phyloP scores from a whole-genome alignment of 1,140 invertebrate species.

The Agrypnia vestita region DNA sequence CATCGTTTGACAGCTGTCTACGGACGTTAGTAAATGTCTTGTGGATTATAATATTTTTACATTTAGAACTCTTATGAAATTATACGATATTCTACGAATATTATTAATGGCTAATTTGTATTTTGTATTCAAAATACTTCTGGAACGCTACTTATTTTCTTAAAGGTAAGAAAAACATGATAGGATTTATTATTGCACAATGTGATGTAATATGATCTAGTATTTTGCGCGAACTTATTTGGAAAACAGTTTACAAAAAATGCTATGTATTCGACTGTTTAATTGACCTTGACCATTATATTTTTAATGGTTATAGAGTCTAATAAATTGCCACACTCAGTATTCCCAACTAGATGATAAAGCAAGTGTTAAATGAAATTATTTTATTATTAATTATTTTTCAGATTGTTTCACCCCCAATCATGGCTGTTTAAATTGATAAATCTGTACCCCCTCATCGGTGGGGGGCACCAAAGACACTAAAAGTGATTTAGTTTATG shows the following conservation, averaged over 20 bases:
- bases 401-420: conserved; percentile 64
- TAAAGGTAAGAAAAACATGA: conserved; percentile 48
- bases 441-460: conserved; percentile 46
- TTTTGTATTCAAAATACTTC: not conserved
- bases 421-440: conserved; percentile 66
- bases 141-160: conserved; percentile 28
- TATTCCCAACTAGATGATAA: no score
- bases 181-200: conserved; percentile 43
- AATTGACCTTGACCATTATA: no score
- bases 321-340: no score
- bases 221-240: conserved; percentile 12
- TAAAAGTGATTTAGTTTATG: conserved; percentile 28
- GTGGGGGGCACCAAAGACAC: conserved; percentile 45
- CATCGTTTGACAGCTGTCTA: conserved; percentile 43
- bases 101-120: conserved; percentile 34
- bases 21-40: not conserved
- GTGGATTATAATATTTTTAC: conserved; percentile 24
- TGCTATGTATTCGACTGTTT: not conserved
- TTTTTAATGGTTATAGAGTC: not conserved
- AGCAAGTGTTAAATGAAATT: not conserved
- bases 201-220: conserved; percentile 49
- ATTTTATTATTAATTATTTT: conserved; percentile 60
- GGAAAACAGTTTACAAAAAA: conserved; percentile 16
- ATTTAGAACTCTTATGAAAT: conserved; percentile 47
- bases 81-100: not conserved